These are phyloP conservation scores for Carcharodon carcharias DNA, from an alignment of 2,797 vertebrate species.

Conservation along the genomic window DNA sequence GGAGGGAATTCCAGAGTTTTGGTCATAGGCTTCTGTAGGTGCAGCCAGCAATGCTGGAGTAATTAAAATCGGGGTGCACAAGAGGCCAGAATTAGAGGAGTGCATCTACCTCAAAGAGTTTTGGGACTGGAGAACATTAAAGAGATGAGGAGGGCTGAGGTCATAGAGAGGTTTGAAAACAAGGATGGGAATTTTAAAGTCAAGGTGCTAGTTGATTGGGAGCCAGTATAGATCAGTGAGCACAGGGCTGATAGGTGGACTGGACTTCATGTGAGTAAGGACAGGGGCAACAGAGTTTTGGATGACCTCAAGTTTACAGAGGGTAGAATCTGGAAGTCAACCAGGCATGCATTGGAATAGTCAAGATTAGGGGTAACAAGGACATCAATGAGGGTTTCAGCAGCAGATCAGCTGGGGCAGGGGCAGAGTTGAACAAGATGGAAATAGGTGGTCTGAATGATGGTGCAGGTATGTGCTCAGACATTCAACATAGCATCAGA, in stretches of 20 bases:
- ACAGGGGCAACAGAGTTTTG: too few species aligned
- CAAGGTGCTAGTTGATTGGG: neutral
- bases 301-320: too few species aligned
- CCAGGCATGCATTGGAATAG: too few species aligned
- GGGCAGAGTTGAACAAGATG: too few species aligned
- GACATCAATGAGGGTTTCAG: too few species aligned
- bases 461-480: too few species aligned
- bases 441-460: too few species aligned
- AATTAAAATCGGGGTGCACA: neutral
- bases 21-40: neutral
- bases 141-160: neutral
- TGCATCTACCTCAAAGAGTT: neutral
- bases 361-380: too few species aligned
- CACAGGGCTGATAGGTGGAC: neutral
- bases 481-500: too few species aligned
- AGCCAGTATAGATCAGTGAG: neutral
- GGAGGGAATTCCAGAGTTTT: neutral
- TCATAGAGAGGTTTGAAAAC: neutral
- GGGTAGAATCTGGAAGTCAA: too few species aligned
- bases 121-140: neutral
- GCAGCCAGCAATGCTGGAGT: neutral
- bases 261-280: too few species aligned
- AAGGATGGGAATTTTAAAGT: neutral
- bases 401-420: too few species aligned
- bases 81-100: neutral